Base-by-base conservation (phyloP, 2,888 invertebrate genomes). In the Drosophila antonietae region DNA sequence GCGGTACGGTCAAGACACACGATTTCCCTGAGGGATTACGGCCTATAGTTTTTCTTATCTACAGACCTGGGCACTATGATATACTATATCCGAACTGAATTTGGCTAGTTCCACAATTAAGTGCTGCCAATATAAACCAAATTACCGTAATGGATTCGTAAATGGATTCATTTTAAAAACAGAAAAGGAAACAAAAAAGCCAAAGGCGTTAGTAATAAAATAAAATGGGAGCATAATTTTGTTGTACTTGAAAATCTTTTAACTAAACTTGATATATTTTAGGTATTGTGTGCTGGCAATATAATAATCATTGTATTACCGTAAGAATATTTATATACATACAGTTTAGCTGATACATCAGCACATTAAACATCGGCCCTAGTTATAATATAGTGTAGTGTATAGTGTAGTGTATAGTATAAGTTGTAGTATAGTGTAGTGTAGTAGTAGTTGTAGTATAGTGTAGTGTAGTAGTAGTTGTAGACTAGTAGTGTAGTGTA, bases 51-150 rank as follows among this genome's bases (percentile, higher is more conserved):
- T 96, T 97, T 93, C 94, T 99, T 85, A 94, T 99, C 75, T 99
- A 99, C 94, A 95, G 99, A 91, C 99, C 99, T 63, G 99, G 99
- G 65, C 99, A 99, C 93, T 99, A 99, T 93, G 99, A 99, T 93
- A 97, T 99, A 91, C 94, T 99, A 77, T 99, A 99, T 93, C 95
- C 95, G 91, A 96, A 95, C 4, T 77, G 41, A 53, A 5, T 14
- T 33, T 8, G 37, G 12, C 14, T 39, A 6, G 18, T 20, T 2
- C 10, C 23, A n/a, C 49, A 10, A 43, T 37, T 15, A 14, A 15
- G 2, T 47, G 44, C 43, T 37, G 31, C 12, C 28, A 4, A 53
- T 37, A 9, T 18, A 1, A 68, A 47, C 28, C 12, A 68, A 56
- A 56, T 67, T 55, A 28, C 31, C 6, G 47, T n/a, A n/a, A n/a